Evolutionary conservation across 2,113 vertebrate genomes (phyloP).

Genomic region (Cryptomyrus ogoouensis): DNA sequence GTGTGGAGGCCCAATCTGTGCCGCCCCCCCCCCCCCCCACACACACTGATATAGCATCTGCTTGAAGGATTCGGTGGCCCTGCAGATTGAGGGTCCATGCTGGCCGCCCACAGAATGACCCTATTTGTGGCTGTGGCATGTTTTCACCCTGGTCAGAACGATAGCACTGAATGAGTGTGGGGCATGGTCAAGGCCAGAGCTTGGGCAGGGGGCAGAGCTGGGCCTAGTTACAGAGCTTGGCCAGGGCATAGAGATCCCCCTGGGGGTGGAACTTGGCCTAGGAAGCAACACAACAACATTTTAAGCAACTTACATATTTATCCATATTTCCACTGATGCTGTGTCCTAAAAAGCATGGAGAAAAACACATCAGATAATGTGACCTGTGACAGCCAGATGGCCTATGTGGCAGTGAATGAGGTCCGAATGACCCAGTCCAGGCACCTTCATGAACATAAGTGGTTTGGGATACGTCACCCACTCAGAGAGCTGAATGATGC

Average conservation of each 20-base stretch:
- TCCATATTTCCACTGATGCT: not conserved
- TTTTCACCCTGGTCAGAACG: not conserved
- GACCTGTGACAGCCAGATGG: not conserved
- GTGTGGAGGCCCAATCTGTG: not conserved
- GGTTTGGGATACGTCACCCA: not conserved
- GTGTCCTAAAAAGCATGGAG: not conserved
- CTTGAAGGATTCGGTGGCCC: not conserved
- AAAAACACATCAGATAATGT: not conserved
- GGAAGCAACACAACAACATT: not conserved
- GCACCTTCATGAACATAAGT: not conserved
- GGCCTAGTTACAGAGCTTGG: not conserved
- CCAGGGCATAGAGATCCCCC: not conserved
- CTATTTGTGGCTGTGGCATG: not conserved
- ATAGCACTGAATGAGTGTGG: not conserved
- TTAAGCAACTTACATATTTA: not conserved
- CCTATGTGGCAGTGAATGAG: not conserved
- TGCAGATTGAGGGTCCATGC: not conserved
- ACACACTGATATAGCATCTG: not conserved
- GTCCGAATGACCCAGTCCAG: not conserved
- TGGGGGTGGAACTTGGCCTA: not conserved
- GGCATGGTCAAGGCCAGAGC: not conserved
- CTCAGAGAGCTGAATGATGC: not conserved
- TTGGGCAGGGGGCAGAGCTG: not conserved
- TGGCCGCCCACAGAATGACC: not conserved
- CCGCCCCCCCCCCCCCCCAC: not conserved